Base-by-base conservation (phyloP, 1,140 invertebrate genomes). In the Babylonia areolata region DNA sequence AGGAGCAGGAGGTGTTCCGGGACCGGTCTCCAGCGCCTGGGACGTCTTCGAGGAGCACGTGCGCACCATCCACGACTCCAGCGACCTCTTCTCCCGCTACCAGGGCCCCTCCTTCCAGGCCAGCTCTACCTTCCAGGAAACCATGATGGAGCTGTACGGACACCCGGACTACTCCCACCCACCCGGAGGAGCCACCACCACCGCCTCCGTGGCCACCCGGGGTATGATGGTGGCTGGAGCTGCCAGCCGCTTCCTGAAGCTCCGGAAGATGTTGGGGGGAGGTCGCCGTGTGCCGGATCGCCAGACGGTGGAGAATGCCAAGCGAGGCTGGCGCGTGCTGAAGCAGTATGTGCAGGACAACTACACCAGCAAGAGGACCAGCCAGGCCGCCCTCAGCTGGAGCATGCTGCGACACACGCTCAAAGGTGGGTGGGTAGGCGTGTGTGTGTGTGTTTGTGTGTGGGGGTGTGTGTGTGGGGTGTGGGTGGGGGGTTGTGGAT, bases 71-170 rank as follows among this genome's bases (percentile, higher is more conserved):
- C 86, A 90, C 81, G 87, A 81, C 28, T 81, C 84, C 20, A 77
- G 78, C 42, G 89, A 88, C 23, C 78, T 84, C 23, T 86, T 89
- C 73, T 23, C 54, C 17, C 81, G 82, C 23, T 85, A 85, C 71
- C 89, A 85, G 54, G 85, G 86, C 64, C 83, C 83, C 23, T 87
- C 88, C 28, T 91, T 91, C 86, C 33, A 82, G 3, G 75, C 89
- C 73, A 91, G 90, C 85, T 84, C 81, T 75, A 87, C 81, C 23
- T 91, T 91, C 81, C 90, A 91, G 54, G 78, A 89, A 75, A 87
- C 87, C 11, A 91, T 91, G 90, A 78, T 81, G n/a, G 89, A 91
- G 51, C 85, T 91, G 69, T 91, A 88, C 79, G 89, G 89, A 0
- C 88, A 88, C 69, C 81, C 86, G 3, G 90, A 90, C 69, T 89